These are phyloP conservation scores for Adelges cooleyi DNA, from an alignment of 1,140 invertebrate genomes.

Conservation along the genomic window DNA sequence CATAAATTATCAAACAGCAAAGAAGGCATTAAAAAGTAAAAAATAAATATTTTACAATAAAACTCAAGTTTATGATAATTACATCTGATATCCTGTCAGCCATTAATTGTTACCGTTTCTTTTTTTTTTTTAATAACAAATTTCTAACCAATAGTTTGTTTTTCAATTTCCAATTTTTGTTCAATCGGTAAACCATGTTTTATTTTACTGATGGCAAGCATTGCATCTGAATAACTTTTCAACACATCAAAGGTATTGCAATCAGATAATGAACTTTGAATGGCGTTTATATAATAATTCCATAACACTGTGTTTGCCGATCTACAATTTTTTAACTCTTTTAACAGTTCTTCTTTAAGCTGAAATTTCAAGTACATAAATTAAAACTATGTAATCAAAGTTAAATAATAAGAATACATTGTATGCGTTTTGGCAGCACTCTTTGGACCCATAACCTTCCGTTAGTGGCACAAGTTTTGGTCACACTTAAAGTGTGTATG, in stretches of 20 bases:
- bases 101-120: too few relatives aligned
- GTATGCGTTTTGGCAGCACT: too few relatives aligned
- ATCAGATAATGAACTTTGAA: slow-evolving; percentile 15
- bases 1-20: neutral
- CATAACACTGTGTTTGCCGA: slow-evolving; percentile 37
- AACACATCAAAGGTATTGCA: slow-evolving; percentile 17
- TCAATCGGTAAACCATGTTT: slow-evolving; percentile 1
- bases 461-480: too few relatives aligned
- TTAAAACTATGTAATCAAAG: too few relatives aligned
- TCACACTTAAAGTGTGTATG: too few relatives aligned
- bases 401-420: too few relatives aligned
- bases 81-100: too few relatives aligned
- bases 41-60: too few relatives aligned
- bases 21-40: neutral
- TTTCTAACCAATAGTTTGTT: slow-evolving; percentile 7
- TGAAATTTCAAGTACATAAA: neutral
- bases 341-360: neutral
- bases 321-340: slow-evolving; percentile 22
- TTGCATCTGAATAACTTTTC: slow-evolving; percentile 26
- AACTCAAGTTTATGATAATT: too few relatives aligned
- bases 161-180: neutral
- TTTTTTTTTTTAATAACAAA: too few relatives aligned
- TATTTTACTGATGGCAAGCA: slow-evolving; percentile 8
- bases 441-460: too few relatives aligned
- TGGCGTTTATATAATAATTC: slow-evolving; percentile 37